Conservation (phyloP, 1,140 invertebrate species). For the Brachionus manjavacas region DNA sequence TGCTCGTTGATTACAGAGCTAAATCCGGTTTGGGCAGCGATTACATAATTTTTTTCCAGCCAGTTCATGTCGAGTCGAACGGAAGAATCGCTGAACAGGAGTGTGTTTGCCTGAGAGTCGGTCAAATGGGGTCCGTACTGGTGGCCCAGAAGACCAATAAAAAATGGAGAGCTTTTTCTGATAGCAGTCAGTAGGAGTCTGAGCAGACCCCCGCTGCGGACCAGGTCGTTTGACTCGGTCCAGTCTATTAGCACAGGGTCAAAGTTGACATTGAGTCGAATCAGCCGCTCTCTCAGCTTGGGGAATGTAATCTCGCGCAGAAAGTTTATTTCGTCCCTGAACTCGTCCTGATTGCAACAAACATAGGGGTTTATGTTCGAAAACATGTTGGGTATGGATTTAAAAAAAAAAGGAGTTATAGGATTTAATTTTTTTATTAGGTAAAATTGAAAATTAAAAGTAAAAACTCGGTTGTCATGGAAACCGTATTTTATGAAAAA, state of each 20-base stretch:
- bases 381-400: background rate
- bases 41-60: constrained; percentile 50
- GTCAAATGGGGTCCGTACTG: constrained; percentile 49
- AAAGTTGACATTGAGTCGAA: constrained; percentile 12
- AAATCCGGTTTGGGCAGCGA: constrained; percentile 51
- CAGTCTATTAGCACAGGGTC: constrained; percentile 23
- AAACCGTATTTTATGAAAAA: background rate
- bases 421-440: background rate
- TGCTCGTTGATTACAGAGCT: constrained; percentile 50
- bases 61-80: constrained; percentile 46
- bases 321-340: constrained; percentile 4
- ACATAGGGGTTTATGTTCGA: constrained; percentile 35
- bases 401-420: background rate
- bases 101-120: constrained; percentile 44
- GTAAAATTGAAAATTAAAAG: constrained; percentile 21
- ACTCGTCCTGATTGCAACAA: constrained; percentile 25
- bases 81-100: constrained; percentile 43
- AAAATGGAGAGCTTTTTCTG: constrained; percentile 50
- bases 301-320: constrained; percentile 5
- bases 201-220: constrained; percentile 48
- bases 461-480: constrained; percentile 4
- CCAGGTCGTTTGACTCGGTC: constrained; percentile 43
- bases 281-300: background rate
- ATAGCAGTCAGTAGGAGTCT: constrained; percentile 49
- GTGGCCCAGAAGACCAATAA: constrained; percentile 53